These are phyloP conservation scores for Apotomis betuletana DNA, from an alignment of 2,888 invertebrate genomes.

Conservation along the genomic window DNA sequence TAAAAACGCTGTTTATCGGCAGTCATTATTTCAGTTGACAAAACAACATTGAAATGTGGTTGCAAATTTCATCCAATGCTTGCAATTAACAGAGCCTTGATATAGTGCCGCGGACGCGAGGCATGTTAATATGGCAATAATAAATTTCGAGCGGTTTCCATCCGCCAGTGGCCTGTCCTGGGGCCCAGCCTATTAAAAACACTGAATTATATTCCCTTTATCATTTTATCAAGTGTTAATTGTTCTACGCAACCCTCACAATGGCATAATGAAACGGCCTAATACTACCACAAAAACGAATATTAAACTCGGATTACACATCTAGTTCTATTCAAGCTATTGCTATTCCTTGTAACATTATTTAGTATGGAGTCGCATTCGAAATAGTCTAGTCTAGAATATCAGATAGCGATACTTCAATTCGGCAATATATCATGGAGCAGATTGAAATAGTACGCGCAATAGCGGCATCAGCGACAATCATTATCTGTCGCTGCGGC, in stretches of 20 bases:
- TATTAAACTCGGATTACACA: background rate
- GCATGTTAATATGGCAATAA: conserved; percentile 78
- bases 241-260: conserved; percentile 13
- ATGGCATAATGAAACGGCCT: conserved; percentile 11
- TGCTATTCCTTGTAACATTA: too few relatives aligned
- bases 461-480: conserved; percentile 60
- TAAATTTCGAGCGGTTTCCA: conserved; percentile 75
- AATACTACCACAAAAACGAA: background rate
- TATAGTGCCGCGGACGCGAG: conserved; percentile 64
- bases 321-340: too few relatives aligned
- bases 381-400: background rate
- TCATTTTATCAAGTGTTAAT: conserved; percentile 53
- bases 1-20: conserved; percentile 45
- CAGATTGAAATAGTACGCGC: conserved; percentile 14
- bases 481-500: conserved; percentile 60
- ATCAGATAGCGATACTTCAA: background rate
- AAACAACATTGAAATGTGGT: conserved; percentile 76
- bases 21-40: conserved; percentile 73
- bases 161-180: conserved; percentile 59
- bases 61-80: conserved; percentile 75
- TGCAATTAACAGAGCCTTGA: conserved; percentile 78
- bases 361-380: background rate
- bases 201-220: conserved; percentile 65
- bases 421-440: conserved; percentile 21
- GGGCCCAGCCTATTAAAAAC: conserved; percentile 62